Evolutionary conservation across 2,888 invertebrate genomes (phyloP), one percentile per base, ranked within the genome.

Genomic region (Coenonympha arcania): DNA sequence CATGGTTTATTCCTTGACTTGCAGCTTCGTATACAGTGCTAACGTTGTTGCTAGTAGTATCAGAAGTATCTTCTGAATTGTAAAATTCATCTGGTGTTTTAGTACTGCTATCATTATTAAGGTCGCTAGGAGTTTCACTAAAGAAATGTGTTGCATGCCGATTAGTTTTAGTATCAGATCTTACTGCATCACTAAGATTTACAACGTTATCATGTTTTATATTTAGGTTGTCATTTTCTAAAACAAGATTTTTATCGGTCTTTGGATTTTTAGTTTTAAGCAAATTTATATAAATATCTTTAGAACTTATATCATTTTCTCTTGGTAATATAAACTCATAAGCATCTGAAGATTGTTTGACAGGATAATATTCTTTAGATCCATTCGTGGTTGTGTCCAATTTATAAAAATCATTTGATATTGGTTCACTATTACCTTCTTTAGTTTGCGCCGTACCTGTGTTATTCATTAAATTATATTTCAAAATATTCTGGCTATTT

Each of bases 241-340:
- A 4, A 2, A 26, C 16, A 16, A 26, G 15, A 40, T 40, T 26
- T 8, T 16, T 6, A 15, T 4, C 4, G n/a, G n/a, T n/a, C n/a
- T 24, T 33, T 33, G 13, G n/a, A n/a, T 15, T 6, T 39, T 33
- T 37, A 43, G 30, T 6, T 24, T 39, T 37, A 13, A 31, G 13
- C 9, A 42, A n/a, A 46, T 37, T 19, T 16, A 39, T 20, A 4
- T 43, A 8, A 22, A 53, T 37, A 18, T 53, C 34, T 33, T 47
- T 53, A 5, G 19, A 30, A 5, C 11, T 22, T 3, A 50, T 4
- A 22, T 50, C 42, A 5, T 22, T 41, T 15, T 43, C 22, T 2
- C 43, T 43, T 13, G 50, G 34, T 13, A 53, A n/a, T 28, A 39
- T 30, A 19, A 47, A 43, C 22, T 53, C 28, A 18, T 50, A 43